Percentiles rank a stretch among this genome's conserved stretches.
phyloP scores from a whole-genome alignment of 2,113 vertebrate species.

The Heterochromis multidens region DNA sequence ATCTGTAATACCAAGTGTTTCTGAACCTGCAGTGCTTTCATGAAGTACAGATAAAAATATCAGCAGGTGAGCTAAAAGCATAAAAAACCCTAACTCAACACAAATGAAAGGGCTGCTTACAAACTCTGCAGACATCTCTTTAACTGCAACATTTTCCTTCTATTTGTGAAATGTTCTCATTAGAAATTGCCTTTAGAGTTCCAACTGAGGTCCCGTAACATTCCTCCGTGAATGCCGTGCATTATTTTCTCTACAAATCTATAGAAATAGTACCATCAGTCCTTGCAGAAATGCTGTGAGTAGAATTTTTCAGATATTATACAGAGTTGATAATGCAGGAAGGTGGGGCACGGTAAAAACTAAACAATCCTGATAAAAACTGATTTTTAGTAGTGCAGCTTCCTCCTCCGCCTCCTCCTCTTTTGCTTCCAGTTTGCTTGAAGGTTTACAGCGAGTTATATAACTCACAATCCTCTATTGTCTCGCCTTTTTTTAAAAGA shows the following conservation, averaged over 20 bases:
- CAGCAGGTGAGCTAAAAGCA: neutral
- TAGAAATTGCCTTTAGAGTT: neutral
- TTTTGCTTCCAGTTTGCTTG: neutral
- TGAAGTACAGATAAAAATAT: neutral
- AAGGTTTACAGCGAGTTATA: neutral
- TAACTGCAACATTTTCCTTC: neutral
- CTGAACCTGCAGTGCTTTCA: neutral
- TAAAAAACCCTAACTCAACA: neutral
- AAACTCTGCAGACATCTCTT: neutral
- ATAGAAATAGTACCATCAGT: neutral
- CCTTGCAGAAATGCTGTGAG: neutral
- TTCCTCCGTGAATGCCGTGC: neutral
- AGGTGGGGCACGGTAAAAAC: neutral
- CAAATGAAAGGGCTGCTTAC: neutral
- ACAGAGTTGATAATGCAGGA: neutral
- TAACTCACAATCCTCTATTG: slow-evolving; percentile 14
- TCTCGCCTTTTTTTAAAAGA: neutral
- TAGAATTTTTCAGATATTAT: neutral
- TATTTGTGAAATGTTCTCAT: neutral
- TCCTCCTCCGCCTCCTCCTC: neutral
- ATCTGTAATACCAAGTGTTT: neutral
- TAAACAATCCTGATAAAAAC: neutral
- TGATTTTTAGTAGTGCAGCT: neutral
- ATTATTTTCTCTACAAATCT: neutral
- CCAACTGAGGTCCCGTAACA: neutral